Base-by-base conservation (phyloP, 2,113 vertebrate genomes). In the Nycticorax nycticorax region DNA sequence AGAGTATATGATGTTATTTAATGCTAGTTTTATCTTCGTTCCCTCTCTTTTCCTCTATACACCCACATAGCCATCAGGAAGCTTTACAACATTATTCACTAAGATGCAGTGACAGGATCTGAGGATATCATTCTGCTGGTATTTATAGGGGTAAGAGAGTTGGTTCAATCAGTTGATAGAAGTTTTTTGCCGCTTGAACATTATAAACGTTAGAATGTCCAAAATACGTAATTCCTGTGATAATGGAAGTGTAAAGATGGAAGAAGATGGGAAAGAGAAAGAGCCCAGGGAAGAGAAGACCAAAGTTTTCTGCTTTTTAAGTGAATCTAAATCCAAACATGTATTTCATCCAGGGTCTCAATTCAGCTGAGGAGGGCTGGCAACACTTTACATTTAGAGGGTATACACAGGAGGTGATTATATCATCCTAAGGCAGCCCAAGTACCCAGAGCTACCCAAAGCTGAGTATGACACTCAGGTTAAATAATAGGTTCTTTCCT, bases 351-450 rank as follows among this genome's bases (percentile, higher is more conserved):
- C 19, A 28, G 23, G 3, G 35, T 57, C 30, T 6, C 13, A 43
- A 16, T 30, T 45, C 21, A n/a, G 21, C 45, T 24, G 8, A 19
- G 16, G 3, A 32, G 6, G 28, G 3, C 28, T 59, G 30, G 37
- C 19, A 80, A 15, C 8, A 68, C 21, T 81, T 62, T 35, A 43
- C 28, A 30, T 12, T 6, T 2, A 37, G 2, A 45, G 13, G 35
- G 5, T 2, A 33, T 0, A 10, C 0, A 8, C 52, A 14, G 8
- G 2, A 4, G 9, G 18, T 4, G 3, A 20, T 5, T n/a, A 12
- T 7, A 21, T 48, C 73, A 62, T 8, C 18, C 39, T 12, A 33
- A 39, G 11, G 39, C 1, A 35, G 27, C 35, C 39, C 45, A 15
- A 50, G n/a, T 43, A 66, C 27, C 6, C 55, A 28, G 33, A 74